Evolutionary conservation across 1,140 invertebrate genomes (phyloP).

Genomic region (Drosophila sucinea): DNA sequence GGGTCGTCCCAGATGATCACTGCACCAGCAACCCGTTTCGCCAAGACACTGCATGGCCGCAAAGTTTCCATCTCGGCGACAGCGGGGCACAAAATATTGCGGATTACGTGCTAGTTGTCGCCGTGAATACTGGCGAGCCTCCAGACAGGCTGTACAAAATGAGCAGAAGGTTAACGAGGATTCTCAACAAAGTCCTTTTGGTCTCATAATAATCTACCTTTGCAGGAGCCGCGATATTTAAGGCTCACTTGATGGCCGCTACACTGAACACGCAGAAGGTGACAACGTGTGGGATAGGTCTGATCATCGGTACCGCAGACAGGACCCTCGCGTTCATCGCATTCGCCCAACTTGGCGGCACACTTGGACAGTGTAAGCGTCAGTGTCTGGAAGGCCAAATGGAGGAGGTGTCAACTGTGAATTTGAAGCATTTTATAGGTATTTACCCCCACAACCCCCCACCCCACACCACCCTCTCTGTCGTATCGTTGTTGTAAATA

Average conservation of each 20-base stretch:
- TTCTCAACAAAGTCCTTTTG: background rate
- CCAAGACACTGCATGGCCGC: constrained; percentile 92
- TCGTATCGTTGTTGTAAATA: constrained; percentile 43
- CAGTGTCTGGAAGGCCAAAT: constrained; percentile 26
- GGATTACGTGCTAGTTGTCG: constrained; percentile 77
- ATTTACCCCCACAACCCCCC: constrained; percentile 10
- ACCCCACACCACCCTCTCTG: background rate
- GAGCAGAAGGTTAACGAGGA: background rate
- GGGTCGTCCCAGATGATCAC: constrained; percentile 90
- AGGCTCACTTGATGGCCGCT: constrained; percentile 87
- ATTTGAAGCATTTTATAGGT: constrained; percentile 35
- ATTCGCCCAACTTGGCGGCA: constrained; percentile 77
- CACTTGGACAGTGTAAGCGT: constrained; percentile 77
- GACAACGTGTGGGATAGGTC: constrained; percentile 91
- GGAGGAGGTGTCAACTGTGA: constrained; percentile 36
- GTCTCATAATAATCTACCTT: constrained; percentile 83
- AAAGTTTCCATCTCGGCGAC: constrained; percentile 92
- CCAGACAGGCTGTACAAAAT: constrained; percentile 63
- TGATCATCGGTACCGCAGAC: constrained; percentile 92
- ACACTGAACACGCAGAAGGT: constrained; percentile 89
- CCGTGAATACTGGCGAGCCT: constrained; percentile 69
- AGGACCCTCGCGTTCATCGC: constrained; percentile 83
- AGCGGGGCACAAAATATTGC: constrained; percentile 87
- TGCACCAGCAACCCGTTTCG: constrained; percentile 90
- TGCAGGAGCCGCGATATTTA: constrained; percentile 89